A percentile compares a stretch with the other conserved stretches of the same genome.
phyloP scores from a whole-genome alignment of 2,888 invertebrate species.

The Oscheius myriophilus region DNA sequence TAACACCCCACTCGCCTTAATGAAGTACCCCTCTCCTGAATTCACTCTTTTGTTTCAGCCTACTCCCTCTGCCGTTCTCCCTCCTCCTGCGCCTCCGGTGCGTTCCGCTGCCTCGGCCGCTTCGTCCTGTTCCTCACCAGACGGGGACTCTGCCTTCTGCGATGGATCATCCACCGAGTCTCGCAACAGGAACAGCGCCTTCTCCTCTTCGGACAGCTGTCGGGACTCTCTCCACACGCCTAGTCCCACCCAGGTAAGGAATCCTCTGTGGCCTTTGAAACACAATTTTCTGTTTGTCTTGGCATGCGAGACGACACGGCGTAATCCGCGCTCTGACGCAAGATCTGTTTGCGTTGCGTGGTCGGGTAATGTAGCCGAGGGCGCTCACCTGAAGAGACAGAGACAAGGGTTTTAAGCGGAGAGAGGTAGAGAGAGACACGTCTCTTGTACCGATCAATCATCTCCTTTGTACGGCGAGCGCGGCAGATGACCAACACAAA shows the following conservation, averaged over 20 bases:
- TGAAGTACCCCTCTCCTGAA: background rate
- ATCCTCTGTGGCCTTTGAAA: slow-evolving; percentile 4
- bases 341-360: slow-evolving; percentile 19
- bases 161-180: slow-evolving; percentile 86
- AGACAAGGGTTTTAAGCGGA: background rate
- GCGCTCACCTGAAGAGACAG: background rate
- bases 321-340: slow-evolving; percentile 13
- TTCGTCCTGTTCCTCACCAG: slow-evolving; percentile 82
- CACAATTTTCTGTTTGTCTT: slow-evolving; percentile 16
- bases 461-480: too few relatives aligned
- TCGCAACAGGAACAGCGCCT: slow-evolving; percentile 59
- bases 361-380: slow-evolving; percentile 20
- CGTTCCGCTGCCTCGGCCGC: slow-evolving; percentile 72
- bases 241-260: slow-evolving; percentile 65
- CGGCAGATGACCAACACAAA: too few relatives aligned
- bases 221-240: slow-evolving; percentile 68
- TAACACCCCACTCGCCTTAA: background rate
- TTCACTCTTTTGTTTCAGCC: background rate
- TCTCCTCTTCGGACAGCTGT: slow-evolving; percentile 63
- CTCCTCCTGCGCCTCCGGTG: slow-evolving; percentile 5
- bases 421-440: background rate
- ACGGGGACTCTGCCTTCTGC: slow-evolving; percentile 97
- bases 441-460: too few relatives aligned
- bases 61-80: background rate
- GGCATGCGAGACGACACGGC: slow-evolving; percentile 13